Base-by-base conservation (phyloP, 2,888 invertebrate genomes). In the Gymnocheta viridis region DNA sequence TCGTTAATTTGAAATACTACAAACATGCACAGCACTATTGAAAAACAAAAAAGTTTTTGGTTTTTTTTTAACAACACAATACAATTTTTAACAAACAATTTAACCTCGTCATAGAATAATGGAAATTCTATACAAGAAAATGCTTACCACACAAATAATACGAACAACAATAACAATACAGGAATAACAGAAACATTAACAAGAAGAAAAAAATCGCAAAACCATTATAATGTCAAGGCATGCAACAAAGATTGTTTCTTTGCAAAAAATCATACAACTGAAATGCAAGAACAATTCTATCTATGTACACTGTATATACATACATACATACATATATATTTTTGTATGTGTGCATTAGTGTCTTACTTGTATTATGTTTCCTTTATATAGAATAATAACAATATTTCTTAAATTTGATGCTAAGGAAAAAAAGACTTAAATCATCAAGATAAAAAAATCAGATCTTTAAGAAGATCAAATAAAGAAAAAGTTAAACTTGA, bases 61-160 rank as follows among this genome's bases (percentile, higher is more conserved):
- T 64, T 54, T 32, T 66, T n/a, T 29, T 54, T 41, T 4, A 60
- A 69, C 76, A 77, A 69, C 35, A 69, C 67, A 77, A 58, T 19
- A 76, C 44, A 24, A 76, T 66, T 67, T 47, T 60, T 67, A 67
- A 77, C 67, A 69, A 69, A 77, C 60, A 77, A 77, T 77, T 77
- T 77, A 77, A 77, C 77, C 58, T 49, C 67, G 49, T 77, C 58
- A 44, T 77, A 60, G 58, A 60, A 69, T 77, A 77, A 69, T 67
- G 19, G 60, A 77, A 69, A 41, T 77, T 69, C 41, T 60, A 58
- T 77, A 67, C 35, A 24, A 77, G 19, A 56, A 67, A 77, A 67
- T 67, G 66, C 56, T 67, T 56, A 58, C 38, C 29, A 49, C 35
- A 67, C 35, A 67, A 64, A 38, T 22, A 74, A 41, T 9, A 54